Base-by-base conservation (phyloP, 2,888 invertebrate genomes). In the Auanema sp. region DNA sequence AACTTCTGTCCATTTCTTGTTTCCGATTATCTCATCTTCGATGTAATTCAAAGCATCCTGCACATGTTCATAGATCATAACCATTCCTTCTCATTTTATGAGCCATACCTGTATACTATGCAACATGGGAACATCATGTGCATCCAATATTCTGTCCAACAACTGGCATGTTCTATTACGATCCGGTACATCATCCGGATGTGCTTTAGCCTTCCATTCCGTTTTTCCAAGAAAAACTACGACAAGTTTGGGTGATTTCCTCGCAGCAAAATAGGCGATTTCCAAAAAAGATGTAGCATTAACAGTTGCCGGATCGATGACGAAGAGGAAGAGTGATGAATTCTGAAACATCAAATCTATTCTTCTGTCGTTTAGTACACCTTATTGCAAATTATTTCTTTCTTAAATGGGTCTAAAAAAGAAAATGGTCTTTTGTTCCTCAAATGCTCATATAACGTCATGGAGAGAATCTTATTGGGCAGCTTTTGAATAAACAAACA, bases 231-330 rank as follows among this genome's bases (percentile, higher is more conserved):
- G 62, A 55, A 75, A 75, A 2, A 75, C 72, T 2, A 75, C 72
- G 1, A 72, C 68, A 40, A 71, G 68, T 62, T 73, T 69, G 11
- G 71, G 75, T 11, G 71, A 77, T 54, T 80, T 78, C n/a, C 80
- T 54, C 6, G 81, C 79, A 12, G 82, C 81, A 42, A 82, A 80
- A 59, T 79, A 83, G 40, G 82, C 80, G 43, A 83, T 83, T 54
- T 83, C 83, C 40, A 83, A 65, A 61, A 83, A 83, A 21, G 79
- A 79, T 11, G 83, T 81, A 11, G 82, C 80, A 56, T 83, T 83
- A 14, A 83, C 79, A 14, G 81, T 81, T 1, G 79, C 79, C 23
- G 83, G 83, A 60, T 82, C 82, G 52, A 83, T 78, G 52, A 83
- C 83, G 60, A 84, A 83, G 14, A 84, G 69, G 59, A 83, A 81